Base-by-base conservation (phyloP, 2,888 invertebrate genomes). In the Cetonia aurata region DNA sequence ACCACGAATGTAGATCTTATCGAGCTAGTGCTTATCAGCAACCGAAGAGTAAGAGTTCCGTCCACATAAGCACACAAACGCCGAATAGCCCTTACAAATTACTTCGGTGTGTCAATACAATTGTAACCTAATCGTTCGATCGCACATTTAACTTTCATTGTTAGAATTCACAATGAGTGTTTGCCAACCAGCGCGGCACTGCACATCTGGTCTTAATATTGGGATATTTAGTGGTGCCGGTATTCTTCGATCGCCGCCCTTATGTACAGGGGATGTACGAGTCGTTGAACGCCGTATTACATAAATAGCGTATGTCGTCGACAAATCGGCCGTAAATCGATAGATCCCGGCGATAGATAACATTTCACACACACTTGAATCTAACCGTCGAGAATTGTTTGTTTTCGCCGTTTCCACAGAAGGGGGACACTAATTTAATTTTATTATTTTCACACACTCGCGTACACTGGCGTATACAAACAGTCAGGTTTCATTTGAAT, bases 91-190 rank as follows among this genome's bases (percentile, higher is more conserved):
- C 82, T 81, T 82, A 83, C 83, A 83, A 83, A 83, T 83, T 82
- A 81, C 80, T 80, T 79, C 77, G 79, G 80, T 79, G 79, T 81
- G 82, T 83, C 83, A 83, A 83, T 83, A 83, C 82, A 83, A 81
- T 82, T 79, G 80, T 79, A 82, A 80, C 83, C 82, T 83, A 83
- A 83, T 83, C 83, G 81, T 80, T 79, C 81, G 82, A 83, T 83
- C 83, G 81, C 80, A 81, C 83, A 82, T 83, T 83, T 83, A 83
- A 83, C 83, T 83, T 83, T 83, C 83, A 82, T 83, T 83, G 83
- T 83, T 79, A 75, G 77, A 77, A 79, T 78, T 79, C 80, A 83
- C 82, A 83, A 83, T 82, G 82, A 79, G 80, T 82, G 77, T 78
- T 82, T 83, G 80, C 81, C 80, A 81, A 82, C 80, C 81, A 71